Percentiles rank a stretch among this genome's conserved stretches.
These are phyloP conservation scores for Enteromius mattozi DNA, from an alignment of 2,797 vertebrate genomes.

Conservation along the genomic window DNA sequence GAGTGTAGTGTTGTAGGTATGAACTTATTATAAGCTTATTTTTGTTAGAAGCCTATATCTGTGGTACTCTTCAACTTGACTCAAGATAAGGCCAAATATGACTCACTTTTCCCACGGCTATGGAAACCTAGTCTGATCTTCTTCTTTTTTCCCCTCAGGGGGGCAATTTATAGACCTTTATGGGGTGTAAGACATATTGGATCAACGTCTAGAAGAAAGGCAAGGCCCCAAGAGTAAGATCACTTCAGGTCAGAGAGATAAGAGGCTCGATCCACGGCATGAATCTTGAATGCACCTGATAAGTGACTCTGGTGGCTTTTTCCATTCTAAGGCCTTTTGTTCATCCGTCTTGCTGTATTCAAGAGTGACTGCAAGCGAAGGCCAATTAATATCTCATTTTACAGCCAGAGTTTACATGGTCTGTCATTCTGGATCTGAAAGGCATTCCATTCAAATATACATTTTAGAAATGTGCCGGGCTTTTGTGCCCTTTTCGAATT, in stretches of 20 bases:
- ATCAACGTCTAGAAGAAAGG: constrained; percentile 29
- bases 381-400: constrained; percentile 65
- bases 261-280: constrained; percentile 34
- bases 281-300: constrained; percentile 46
- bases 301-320: constrained; percentile 45
- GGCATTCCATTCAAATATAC: constrained; percentile 39
- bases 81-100: constrained; percentile 48
- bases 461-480: constrained; percentile 36
- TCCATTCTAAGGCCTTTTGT: constrained; percentile 32
- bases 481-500: constrained; percentile 63
- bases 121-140: constrained; percentile 12
- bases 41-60: neutral
- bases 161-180: constrained; percentile 41
- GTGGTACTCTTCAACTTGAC: neutral
- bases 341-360: constrained; percentile 29
- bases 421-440: constrained; percentile 60
- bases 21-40: neutral
- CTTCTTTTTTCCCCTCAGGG: constrained; percentile 18
- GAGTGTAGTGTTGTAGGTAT: neutral
- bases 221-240: constrained; percentile 22
- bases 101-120: constrained; percentile 20
- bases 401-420: constrained; percentile 54
- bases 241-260: constrained; percentile 43
- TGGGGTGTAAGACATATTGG: constrained; percentile 14
- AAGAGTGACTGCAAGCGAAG: constrained; percentile 47